A percentile compares a stretch with the other conserved stretches of the same genome.
Conservation (phyloP, 1,140 invertebrate species). For the Apis mellifera region DNA sequence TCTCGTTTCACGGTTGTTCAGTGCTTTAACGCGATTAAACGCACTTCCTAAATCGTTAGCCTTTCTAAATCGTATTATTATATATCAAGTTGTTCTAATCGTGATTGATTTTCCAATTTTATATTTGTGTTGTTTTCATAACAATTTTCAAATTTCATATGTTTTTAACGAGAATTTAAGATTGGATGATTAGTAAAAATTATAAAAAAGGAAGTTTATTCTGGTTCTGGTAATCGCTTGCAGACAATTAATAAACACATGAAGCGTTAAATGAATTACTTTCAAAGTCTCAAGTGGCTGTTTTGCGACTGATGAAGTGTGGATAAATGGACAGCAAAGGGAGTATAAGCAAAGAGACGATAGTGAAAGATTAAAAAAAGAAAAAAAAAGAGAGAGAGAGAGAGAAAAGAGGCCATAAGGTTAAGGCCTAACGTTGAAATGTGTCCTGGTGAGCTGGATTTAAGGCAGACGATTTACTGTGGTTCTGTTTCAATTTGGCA, state of each 20-base stretch:
- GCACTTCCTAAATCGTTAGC: neutral
- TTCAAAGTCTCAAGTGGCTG: neutral
- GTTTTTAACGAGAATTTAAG: too few relatives aligned
- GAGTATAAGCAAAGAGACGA: slow-evolving; percentile 1
- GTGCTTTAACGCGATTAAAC: slow-evolving; percentile 3
- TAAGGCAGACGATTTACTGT: slow-evolving; percentile 47
- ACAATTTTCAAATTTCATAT: neutral
- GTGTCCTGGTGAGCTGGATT: slow-evolving; percentile 54
- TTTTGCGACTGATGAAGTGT: slow-evolving; percentile 5
- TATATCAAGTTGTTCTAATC: neutral
- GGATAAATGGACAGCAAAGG: slow-evolving; percentile 28
- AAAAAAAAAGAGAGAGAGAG: slow-evolving; percentile 14
- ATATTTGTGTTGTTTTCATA: too few relatives aligned
- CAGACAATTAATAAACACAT: neutral
- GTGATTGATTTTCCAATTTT: neutral
- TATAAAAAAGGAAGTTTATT: too few relatives aligned
- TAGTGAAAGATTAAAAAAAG: slow-evolving; percentile 27
- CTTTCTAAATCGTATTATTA: neutral
- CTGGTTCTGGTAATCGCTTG: neutral
- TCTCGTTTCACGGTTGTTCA: neutral
- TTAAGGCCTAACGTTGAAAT: slow-evolving; percentile 30
- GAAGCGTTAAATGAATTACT: slow-evolving; percentile 37
- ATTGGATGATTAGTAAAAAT: too few relatives aligned
- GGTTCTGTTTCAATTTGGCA: slow-evolving; percentile 57
- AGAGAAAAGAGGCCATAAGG: slow-evolving; percentile 26